Conservation (phyloP, 2,113 vertebrate genomes). For the Athene noctua region DNA sequence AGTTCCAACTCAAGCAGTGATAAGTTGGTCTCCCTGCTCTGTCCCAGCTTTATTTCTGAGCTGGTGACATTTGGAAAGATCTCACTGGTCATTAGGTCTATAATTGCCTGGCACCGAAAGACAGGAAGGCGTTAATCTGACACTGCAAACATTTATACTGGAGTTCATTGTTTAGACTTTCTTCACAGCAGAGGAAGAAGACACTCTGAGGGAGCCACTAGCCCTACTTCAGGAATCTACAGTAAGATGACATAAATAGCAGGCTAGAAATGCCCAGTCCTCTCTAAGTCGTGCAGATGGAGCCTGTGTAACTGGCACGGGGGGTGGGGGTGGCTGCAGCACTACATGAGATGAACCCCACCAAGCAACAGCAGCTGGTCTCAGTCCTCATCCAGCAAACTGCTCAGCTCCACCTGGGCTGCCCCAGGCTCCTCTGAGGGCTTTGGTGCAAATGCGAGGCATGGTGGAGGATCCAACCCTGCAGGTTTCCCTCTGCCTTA, state of each 20-base stretch:
- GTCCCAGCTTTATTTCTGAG: background rate
- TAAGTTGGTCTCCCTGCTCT: background rate
- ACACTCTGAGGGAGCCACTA: background rate
- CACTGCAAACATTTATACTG: background rate
- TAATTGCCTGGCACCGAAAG: background rate
- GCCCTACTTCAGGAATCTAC: background rate
- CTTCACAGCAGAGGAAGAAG: background rate
- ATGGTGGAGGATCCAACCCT: background rate
- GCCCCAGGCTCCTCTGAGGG: background rate
- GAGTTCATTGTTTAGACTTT: background rate
- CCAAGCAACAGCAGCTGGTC: accelerated
- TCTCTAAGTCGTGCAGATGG: background rate
- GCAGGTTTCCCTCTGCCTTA: background rate
- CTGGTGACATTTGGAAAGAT: background rate
- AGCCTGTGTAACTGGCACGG: accelerated
- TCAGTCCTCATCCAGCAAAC: background rate
- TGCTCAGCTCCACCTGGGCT: background rate
- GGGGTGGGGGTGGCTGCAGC: background rate
- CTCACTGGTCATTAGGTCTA: background rate
- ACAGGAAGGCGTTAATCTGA: background rate
- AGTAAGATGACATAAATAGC: background rate
- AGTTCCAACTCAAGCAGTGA: background rate
- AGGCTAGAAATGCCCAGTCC: background rate
- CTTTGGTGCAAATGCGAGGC: background rate
- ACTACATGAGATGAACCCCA: background rate